A percentile compares a stretch with the other conserved stretches of the same genome.
These are phyloP conservation scores for Pseudomyrmex pallidus DNA, from an alignment of 1,140 invertebrate species.

Conservation along the genomic window DNA sequence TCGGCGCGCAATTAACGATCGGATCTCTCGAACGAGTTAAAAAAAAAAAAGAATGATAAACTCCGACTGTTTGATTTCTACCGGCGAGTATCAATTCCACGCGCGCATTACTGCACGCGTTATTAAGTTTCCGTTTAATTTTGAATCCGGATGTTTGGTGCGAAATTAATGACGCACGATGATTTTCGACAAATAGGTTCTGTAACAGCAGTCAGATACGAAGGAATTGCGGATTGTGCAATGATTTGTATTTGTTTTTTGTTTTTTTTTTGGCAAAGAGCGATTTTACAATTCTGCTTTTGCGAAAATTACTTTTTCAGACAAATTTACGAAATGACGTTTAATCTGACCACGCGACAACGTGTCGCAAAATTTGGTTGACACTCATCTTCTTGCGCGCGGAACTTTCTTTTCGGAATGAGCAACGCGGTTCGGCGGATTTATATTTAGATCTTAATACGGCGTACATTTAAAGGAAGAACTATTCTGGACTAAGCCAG, in stretches of 20 bases:
- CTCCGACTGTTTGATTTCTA: not conserved
- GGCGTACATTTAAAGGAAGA: conserved; percentile 58
- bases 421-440: conserved; percentile 28
- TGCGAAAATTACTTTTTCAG: no score
- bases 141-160: not conserved
- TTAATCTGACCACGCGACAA: not conserved
- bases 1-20: conserved; percentile 23
- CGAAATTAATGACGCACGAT: not conserved
- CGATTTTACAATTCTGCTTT: no score
- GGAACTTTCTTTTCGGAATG: conserved; percentile 55
- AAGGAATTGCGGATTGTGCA: no score
- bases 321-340: no score
- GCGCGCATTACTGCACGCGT: not conserved
- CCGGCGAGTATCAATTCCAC: not conserved
- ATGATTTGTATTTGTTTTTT: no score
- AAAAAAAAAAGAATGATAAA: conserved; percentile 14
- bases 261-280: no score
- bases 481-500: conserved; percentile 57
- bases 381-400: not conserved
- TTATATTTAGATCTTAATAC: conserved; percentile 69
- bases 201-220: no score
- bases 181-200: no score
- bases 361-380: not conserved
- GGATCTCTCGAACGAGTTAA: not conserved
- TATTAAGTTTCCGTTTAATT: conserved; percentile 7